These are phyloP conservation scores for Maniola hyperantus DNA, from an alignment of 2,888 invertebrate species.

Conservation along the genomic window DNA sequence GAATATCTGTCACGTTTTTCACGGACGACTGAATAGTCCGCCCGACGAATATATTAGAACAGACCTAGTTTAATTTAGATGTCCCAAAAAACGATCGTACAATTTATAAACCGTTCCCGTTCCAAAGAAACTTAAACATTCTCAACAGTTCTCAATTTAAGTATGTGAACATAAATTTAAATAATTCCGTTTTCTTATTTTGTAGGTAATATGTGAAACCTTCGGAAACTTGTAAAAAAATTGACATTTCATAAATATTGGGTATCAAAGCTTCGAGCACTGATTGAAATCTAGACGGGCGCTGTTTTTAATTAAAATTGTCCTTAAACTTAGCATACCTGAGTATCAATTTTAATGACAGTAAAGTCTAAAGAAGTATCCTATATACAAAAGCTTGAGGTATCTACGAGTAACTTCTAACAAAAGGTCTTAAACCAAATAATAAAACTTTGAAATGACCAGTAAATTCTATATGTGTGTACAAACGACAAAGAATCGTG, in stretches of 20 bases:
- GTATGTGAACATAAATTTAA: not conserved
- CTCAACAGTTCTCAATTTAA: not conserved
- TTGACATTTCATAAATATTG: slow-evolving; percentile 3
- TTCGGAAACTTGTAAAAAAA: not conserved
- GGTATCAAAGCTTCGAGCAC: slow-evolving; percentile 12
- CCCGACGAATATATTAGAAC: too few species aligned
- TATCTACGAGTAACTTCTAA: not conserved
- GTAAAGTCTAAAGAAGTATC: not conserved
- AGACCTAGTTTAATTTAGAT: too few species aligned
- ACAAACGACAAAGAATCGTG: too few species aligned
- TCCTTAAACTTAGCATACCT: not conserved
- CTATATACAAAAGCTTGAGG: not conserved
- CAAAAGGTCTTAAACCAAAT: too few species aligned
- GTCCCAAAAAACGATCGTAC: too few species aligned
- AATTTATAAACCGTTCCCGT: too few species aligned
- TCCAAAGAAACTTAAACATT: not conserved
- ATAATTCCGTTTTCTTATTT: not conserved
- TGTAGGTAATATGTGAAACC: not conserved
- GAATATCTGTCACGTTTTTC: too few species aligned
- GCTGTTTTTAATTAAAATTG: slow-evolving; percentile 16
- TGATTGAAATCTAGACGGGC: slow-evolving; percentile 16
- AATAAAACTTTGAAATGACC: too few species aligned
- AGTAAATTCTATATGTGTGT: too few species aligned
- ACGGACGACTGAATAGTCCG: too few species aligned
- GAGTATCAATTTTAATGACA: slow-evolving; percentile 1